Percentiles rank a stretch among this genome's conserved stretches.
phyloP scores from a whole-genome alignment of 2,888 invertebrate genomes.

The Caradrina clavipalpis region DNA sequence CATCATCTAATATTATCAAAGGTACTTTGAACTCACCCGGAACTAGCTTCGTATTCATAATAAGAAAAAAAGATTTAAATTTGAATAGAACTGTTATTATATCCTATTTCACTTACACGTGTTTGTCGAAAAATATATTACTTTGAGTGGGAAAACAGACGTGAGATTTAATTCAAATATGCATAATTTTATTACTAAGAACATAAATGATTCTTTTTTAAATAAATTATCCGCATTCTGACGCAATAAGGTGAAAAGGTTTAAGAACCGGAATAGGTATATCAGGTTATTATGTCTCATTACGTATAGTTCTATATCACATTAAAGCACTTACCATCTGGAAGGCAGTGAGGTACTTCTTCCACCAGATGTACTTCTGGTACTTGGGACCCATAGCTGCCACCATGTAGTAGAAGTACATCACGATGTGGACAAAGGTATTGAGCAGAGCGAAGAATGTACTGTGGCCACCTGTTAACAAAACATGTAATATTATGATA shows the following conservation, averaged over 20 bases:
- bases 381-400: constrained; percentile 98
- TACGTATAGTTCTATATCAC: not conserved
- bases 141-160: constrained; percentile 1
- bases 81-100: not conserved
- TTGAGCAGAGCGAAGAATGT: constrained; percentile 98
- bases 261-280: not conserved
- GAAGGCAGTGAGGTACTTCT: constrained; percentile 98
- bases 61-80: not conserved
- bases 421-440: constrained; percentile 98
- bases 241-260: not conserved
- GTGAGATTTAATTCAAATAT: constrained; percentile 14
- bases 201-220: not conserved
- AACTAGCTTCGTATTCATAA: not conserved
- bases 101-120: not conserved
- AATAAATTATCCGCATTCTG: too few relatives aligned
- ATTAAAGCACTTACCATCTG: constrained; percentile 94
- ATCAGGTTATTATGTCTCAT: not conserved
- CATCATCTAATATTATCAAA: constrained; percentile 1
- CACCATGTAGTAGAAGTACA: constrained; percentile 99
- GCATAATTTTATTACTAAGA: not conserved
- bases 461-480: constrained; percentile 96
- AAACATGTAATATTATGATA: constrained; percentile 29
- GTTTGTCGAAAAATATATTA: not conserved
- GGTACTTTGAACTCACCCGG: constrained; percentile 3
- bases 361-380: constrained; percentile 99